Base-by-base conservation (phyloP, 2,888 invertebrate species). In the Ditylenchus weischeri region DNA sequence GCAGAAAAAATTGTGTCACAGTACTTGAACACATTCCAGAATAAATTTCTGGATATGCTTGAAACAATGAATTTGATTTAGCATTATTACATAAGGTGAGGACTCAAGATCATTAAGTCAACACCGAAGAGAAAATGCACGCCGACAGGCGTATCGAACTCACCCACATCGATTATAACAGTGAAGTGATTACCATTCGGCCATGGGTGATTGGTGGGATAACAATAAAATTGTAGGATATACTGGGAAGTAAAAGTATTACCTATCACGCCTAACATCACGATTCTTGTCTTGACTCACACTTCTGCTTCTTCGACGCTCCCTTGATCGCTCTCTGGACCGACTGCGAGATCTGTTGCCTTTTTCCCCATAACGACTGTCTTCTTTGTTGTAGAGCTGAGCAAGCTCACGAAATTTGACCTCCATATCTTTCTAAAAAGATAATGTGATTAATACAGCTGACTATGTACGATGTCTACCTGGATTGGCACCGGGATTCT, bases 401-500 rank as follows among this genome's bases (percentile, higher is more conserved):
- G 76, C 75, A 23, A 74, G 65, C 64, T 79, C 78, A n/a, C 74
- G 68, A 61, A 82, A 18, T 58, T 72, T 71, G 36, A 66, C 64
- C 43, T 69, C 64, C 21, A 74, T 62, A 18, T 66, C 38, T 38
- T 38, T 38, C 38, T 38, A 38, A 38, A 38, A 38, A 8, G 38
- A 11, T 38, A 38, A 66, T n/a, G 64, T n/a, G n/a, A 38, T 38
- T 38, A n/a, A n/a, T n/a, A n/a, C 38, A 8, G 38, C 38, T 38
- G 76, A 64, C 79, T 81, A 57, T 75, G 72, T 54, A 81, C n/a
- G n/a, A n/a, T n/a, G n/a, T n/a, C n/a, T n/a, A 82, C 82, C 75
- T 82, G 73, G 79, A 96, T 94, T 35, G 96, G 95, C 69, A 98
- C 96, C 0, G 98, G 98, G 84, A 99, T 96, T 75, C 98, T 88